Evolutionary conservation across 2,797 vertebrate genomes (phyloP), one percentile per base, ranked within the genome.

Genomic region (Margarornis squamiger): DNA sequence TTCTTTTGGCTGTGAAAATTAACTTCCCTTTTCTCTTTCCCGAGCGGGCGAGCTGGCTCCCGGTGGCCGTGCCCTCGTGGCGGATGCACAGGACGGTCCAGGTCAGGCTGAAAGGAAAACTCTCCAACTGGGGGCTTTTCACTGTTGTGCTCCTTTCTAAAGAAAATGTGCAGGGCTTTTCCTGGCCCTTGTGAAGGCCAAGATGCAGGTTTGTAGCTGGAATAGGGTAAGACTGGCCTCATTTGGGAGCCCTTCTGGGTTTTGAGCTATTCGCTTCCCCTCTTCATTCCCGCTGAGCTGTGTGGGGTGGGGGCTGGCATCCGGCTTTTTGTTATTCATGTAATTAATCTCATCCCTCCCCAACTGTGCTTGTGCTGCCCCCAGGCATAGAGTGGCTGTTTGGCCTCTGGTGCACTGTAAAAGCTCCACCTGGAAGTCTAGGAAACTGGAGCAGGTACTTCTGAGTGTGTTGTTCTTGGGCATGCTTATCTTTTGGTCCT

Each of bases 21-120:
- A 92, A 94, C 93, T 96, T 96, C 93, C 88, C 81, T 84, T 95
- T 95, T 90, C 74, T 88, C 70, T 22, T 78, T 17, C 73, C 38
- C 0, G 5, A 78, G 93, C 7, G 8, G 90, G 73, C 0, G 12
- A 91, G 93, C 93, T 93, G 92, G 94, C 93, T 96, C 62, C 92
- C 38, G 45, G 81, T 9, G n/a, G 71, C 88, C 4, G 39, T 96
- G 95, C 94, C 91, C 94, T 95, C 4, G 14, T 21, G 34, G 92
- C 54, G 86, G 92, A 94, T 93, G 72, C 67, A 59, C 80, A 75
- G 92, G 83, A 95, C 9, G 2, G 77, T 86, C 91, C 86, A 90
- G 93, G 94, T 97, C 93, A 96, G 80, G 73, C 96, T 96, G 95
- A 95, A 96, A 97, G 90, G 70, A 95, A 85, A 96, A 92, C 83